Conservation (phyloP, 1,140 invertebrate species). For the Plutomurus gul region DNA sequence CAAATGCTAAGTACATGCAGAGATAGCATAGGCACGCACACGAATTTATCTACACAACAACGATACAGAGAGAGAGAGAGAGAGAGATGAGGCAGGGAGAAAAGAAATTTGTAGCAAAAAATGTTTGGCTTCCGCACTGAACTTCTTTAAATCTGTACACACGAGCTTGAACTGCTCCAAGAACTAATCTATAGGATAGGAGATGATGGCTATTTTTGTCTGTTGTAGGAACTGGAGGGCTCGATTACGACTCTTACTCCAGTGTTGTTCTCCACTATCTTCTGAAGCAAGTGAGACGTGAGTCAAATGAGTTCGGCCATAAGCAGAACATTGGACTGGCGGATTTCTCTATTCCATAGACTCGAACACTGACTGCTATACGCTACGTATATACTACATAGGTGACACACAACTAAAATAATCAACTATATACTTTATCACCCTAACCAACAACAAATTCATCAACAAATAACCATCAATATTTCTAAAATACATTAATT, state of each 20-base stretch:
- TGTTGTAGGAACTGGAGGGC: conserved; percentile 16
- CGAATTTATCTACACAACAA: neutral
- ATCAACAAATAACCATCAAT: too few species aligned
- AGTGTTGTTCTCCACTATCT: conserved; percentile 22
- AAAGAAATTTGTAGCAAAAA: neutral
- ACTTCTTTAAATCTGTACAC: neutral
- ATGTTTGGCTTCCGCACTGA: neutral
- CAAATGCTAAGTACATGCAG: neutral
- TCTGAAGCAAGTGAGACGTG: conserved; percentile 2
- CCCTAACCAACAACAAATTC: too few species aligned
- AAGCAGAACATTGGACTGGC: conserved; percentile 17
- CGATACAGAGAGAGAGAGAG: neutral
- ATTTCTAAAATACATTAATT: too few species aligned
- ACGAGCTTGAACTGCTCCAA: neutral
- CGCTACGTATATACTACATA: too few species aligned
- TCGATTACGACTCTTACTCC: conserved; percentile 33
- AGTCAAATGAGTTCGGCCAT: conserved; percentile 29
- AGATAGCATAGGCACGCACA: neutral
- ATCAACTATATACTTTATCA: too few species aligned
- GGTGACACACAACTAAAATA: too few species aligned
- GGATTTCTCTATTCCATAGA: conserved; percentile 18
- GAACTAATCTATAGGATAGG: neutral
- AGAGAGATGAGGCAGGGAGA: conserved; percentile 13
- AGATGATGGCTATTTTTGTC: conserved; percentile 21
- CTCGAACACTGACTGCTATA: too few species aligned